Evolutionary conservation across 2,888 invertebrate species (phyloP).

Genomic region (Volucella inflata): DNA sequence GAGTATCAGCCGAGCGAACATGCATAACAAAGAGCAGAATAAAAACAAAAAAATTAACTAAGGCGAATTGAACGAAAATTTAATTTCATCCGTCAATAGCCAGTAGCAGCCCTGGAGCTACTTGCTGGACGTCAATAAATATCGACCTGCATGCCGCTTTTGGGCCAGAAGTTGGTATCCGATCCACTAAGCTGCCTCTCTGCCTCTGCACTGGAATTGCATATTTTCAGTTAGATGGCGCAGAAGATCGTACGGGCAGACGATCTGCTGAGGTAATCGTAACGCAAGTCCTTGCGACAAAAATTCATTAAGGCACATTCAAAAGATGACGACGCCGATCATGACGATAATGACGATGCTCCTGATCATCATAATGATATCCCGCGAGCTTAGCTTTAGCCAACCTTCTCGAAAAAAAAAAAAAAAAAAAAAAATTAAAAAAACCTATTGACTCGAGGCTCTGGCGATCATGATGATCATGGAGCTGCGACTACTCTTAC

Average conservation of each 20-base stretch:
- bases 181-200: conserved; percentile 2
- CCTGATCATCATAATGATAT: conserved; percentile 70
- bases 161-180: conserved; percentile 13
- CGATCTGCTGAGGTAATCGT: conserved; percentile 52
- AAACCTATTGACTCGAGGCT: conserved; percentile 34
- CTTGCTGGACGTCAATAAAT: conserved; percentile 71
- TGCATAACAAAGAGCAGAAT: conserved; percentile 54
- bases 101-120: conserved; percentile 71
- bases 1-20: conserved; percentile 7
- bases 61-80: conserved; percentile 66
- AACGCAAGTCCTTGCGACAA: conserved; percentile 70
- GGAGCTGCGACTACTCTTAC: conserved; percentile 27
- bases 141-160: conserved; percentile 30
- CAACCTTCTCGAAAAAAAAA: conserved; percentile 47
- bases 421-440: neutral
- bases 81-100: conserved; percentile 76
- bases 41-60: conserved; percentile 20
- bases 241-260: neutral
- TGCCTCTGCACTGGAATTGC: conserved; percentile 64
- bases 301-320: conserved; percentile 72
- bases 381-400: conserved; percentile 75
- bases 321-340: conserved; percentile 60
- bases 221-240: conserved; percentile 41
- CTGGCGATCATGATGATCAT: conserved; percentile 49
- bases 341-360: conserved; percentile 27